A percentile compares a stretch with the other conserved stretches of the same genome.
phyloP scores from a whole-genome alignment of 2,113 vertebrate species.

The Pedetes capensis region DNA sequence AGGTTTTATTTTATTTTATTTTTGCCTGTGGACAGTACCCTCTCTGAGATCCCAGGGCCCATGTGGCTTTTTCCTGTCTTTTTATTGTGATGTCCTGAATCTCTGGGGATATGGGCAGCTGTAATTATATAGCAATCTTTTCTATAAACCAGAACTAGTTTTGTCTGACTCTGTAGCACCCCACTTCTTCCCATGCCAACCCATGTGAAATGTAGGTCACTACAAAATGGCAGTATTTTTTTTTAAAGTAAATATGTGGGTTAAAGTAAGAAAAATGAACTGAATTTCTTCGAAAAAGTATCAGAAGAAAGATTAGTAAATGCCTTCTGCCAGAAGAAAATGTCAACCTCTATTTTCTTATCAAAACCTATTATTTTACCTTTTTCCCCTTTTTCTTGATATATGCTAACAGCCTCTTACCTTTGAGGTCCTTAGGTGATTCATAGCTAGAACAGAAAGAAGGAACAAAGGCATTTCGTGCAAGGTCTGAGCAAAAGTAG shows the following conservation, averaged over 20 bases:
- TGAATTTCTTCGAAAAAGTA: slow-evolving; percentile 37
- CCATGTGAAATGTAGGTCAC: not conserved
- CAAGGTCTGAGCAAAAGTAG: not conserved
- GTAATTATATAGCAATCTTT: not conserved
- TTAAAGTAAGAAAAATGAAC: slow-evolving; percentile 38
- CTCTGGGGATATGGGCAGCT: not conserved
- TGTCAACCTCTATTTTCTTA: slow-evolving; percentile 45
- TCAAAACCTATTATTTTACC: slow-evolving; percentile 40
- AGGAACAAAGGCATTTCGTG: slow-evolving; percentile 43
- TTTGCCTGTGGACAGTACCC: not conserved
- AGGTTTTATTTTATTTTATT: too few relatives aligned
- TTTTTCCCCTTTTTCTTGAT: not conserved
- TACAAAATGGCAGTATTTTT: not conserved
- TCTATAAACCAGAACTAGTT: not conserved
- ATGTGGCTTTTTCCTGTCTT: not conserved
- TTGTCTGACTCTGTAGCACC: not conserved
- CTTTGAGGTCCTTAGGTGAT: slow-evolving; percentile 26
- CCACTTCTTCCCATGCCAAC: not conserved
- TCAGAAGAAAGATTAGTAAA: slow-evolving; percentile 57
- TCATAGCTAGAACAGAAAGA: slow-evolving; percentile 35
- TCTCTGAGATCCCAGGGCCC: not conserved
- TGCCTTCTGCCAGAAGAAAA: slow-evolving; percentile 19
- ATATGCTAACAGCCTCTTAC: slow-evolving; percentile 44
- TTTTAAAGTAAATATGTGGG: not conserved
- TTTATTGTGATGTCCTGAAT: not conserved